Base-by-base conservation (phyloP, 2,888 invertebrate species). In the Aporophyla lueneburgensis region DNA sequence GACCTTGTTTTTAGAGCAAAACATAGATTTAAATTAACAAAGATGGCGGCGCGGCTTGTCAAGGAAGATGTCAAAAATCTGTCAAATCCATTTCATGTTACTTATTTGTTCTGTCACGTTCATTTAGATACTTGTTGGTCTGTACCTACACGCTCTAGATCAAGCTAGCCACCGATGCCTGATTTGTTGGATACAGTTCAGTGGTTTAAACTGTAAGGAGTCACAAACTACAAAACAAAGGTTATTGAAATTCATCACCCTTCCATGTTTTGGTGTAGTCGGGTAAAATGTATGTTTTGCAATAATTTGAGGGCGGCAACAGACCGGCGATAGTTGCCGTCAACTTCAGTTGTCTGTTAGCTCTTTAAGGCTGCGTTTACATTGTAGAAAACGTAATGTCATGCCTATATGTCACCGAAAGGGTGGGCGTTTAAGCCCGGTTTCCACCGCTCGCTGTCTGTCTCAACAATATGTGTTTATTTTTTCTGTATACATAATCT, bases 251-350 rank as follows among this genome's bases (percentile, higher is more conserved):
- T 24, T 43, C 53, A 10, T 54, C 33, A 54, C 33, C 19, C 33
- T 59, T 12, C 43, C 9, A 19, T n/a, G 7, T 2, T 46, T 40
- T 14, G 10, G 12, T 9, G 63, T 73, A 65, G 75, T 75, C 63
- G 75, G 49, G 74, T 63, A 21, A 43, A 71, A 24, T 43, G 5
- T 66, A 78, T 77, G 24, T 67, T 71, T 77, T 77, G 71, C 71
- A 77, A 71, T 71, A 56, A 62, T 33, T 74, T 56, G 3, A 16
- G 5, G 46, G 12, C 59, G 21, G 21, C 21, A 56, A 56, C 54
- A 58, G 16, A 59, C 27, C 16, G 16, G 40, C 59, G 40, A 70
- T 56, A 12, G 54, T 27, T 66, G 43, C n/a, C n/a, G 6, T 6
- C 21, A 49, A 49, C 43, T 21, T 1, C 6, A 33, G 58, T 49